Evolutionary conservation across 2,888 invertebrate genomes (phyloP), one percentile per base, ranked within the genome.

Genomic region (Scaptomyza parva): DNA sequence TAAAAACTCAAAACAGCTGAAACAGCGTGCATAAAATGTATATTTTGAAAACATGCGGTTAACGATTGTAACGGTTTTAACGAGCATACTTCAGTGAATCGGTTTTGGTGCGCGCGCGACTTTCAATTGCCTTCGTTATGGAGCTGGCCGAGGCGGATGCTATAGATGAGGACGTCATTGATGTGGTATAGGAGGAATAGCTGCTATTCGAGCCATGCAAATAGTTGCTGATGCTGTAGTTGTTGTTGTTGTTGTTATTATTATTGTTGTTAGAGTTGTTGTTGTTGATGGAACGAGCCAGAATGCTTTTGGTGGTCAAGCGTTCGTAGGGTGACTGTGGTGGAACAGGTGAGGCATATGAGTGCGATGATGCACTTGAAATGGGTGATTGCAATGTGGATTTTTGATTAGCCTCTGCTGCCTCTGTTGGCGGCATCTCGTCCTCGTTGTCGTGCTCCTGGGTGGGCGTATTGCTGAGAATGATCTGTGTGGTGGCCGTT

Each of bases 11-110:
- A 62, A 20, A 20, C 11, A 52, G 14, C 33, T 22, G 26, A 55
- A 24, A 47, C 52, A n/a, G n/a, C 74, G 54, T 69, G 74, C 74
- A 47, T 47, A 37, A 37, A 18, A n/a, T 9, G 14, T 37, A 40
- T 17, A 40, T 17, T 12, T 54, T 18, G 8, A 45, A 45, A 44
- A 17, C 82, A 82, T 82, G 82, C 82, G 39, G 45, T 55, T 62
- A 72, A 48, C 62, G 33, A 37, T 47, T 44, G 22, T 39, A 55
- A 67, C 58, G 58, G 55, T 8, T 45, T 37, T 59, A 65, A 55
- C 52, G 60, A 76, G 83, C 91, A 89, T 91, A 91, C 91, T 91
- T 91, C 80, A 91, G 84, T 73, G 89, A 88, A 80, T 89, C 88
- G 73, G 86, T 87, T 89, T 91, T 91, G 75, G 88, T 84, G 78